Conservation (phyloP, 1,140 invertebrate genomes). For the Drosophila auraria region DNA sequence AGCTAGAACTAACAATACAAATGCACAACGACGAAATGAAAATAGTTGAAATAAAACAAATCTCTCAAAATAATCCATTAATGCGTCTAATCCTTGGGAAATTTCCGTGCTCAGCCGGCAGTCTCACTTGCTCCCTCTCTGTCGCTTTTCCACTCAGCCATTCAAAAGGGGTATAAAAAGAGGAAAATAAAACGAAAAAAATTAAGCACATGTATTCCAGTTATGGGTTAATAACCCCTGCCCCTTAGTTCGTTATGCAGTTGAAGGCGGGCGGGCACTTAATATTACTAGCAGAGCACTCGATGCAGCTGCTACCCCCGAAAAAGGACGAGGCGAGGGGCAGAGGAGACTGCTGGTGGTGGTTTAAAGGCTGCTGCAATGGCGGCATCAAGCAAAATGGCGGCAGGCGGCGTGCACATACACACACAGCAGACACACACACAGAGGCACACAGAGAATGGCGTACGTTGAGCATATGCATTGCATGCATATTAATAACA, state of each 20-base stretch:
- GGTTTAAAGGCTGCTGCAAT: constrained; percentile 47
- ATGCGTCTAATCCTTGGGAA: constrained; percentile 63
- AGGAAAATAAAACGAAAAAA: constrained; percentile 50
- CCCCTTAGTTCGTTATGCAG: constrained; percentile 48
- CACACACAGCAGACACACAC: constrained; percentile 32
- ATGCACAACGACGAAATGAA: constrained; percentile 12
- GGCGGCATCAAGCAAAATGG: constrained; percentile 71
- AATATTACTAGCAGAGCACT: constrained; percentile 66
- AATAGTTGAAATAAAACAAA: constrained; percentile 35
- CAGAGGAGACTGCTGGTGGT: not conserved
- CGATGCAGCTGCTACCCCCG: constrained; percentile 52
- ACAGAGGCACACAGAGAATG: constrained; percentile 31
- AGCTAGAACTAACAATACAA: constrained; percentile 18
- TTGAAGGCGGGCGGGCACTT: constrained; percentile 54
- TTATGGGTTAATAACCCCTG: constrained; percentile 77
- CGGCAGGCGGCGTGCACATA: constrained; percentile 51
- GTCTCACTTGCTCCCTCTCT: constrained; percentile 5
- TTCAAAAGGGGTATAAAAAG: constrained; percentile 10
- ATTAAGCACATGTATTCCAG: constrained; percentile 76
- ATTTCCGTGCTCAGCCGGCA: constrained; percentile 30
- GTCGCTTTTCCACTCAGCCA: constrained; percentile 3
- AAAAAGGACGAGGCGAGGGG: constrained; percentile 28
- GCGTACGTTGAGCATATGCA: constrained; percentile 55
- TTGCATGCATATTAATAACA: constrained; percentile 79
- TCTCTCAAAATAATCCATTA: constrained; percentile 67